phyloP scores from a whole-genome alignment of 2,888 invertebrate genomes.

The Antheraea assamensis region DNA sequence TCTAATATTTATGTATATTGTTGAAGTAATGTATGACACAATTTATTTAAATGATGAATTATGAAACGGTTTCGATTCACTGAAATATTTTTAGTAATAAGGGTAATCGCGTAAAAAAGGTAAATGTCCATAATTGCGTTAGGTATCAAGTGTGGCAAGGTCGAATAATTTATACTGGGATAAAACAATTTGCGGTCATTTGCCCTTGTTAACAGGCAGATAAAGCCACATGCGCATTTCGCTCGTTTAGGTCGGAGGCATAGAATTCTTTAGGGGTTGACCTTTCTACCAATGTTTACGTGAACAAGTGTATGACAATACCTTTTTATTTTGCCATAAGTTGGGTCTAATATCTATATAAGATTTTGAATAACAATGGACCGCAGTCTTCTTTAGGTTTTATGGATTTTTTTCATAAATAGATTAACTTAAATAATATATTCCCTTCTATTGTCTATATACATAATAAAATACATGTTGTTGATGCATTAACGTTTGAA shows the following conservation, averaged over 20 bases:
- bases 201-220: conserved; percentile 33
- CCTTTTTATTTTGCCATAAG: conserved; percentile 28
- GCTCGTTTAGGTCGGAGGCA: conserved; percentile 31
- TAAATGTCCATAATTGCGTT: neutral
- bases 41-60: neutral
- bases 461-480: no score
- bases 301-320: conserved; percentile 5
- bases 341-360: conserved; percentile 29
- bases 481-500: no score
- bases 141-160: conserved; percentile 20
- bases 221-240: conserved; percentile 34
- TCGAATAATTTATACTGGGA: conserved; percentile 31
- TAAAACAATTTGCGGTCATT: conserved; percentile 41
- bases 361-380: conserved; percentile 25
- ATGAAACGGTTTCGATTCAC: neutral
- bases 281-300: conserved; percentile 18
- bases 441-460: no score
- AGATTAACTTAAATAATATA: neutral
- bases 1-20: no score
- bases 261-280: conserved; percentile 30
- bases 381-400: conserved; percentile 17
- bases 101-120: neutral
- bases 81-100: conserved; percentile 17
- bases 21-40: neutral
- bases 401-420: neutral